phyloP scores from a whole-genome alignment of 2,888 invertebrate species.

The Pseudococcus jackbeardsleyi region DNA sequence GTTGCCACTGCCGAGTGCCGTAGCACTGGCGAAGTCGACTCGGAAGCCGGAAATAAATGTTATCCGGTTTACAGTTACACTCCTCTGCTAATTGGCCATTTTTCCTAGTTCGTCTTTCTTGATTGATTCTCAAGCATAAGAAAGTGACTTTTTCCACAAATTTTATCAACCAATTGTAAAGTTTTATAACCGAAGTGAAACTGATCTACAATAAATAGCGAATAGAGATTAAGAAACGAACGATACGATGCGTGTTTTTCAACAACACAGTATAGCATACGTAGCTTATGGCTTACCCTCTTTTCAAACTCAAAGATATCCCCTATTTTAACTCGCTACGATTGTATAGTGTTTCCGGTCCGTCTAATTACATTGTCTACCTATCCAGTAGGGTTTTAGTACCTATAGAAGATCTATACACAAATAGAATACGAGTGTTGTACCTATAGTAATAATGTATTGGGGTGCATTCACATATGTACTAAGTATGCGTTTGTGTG shows the following conservation, averaged over 20 bases:
- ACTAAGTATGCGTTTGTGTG: neutral
- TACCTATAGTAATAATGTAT: neutral
- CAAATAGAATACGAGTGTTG: neutral
- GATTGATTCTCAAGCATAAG: neutral
- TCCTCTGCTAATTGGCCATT: neutral
- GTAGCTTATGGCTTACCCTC: neutral
- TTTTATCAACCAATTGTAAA: no score
- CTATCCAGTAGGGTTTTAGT: neutral
- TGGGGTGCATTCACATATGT: neutral
- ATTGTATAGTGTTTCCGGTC: slow-evolving; percentile 12
- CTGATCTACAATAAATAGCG: neutral
- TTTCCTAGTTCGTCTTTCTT: neutral
- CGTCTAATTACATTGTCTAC: slow-evolving; percentile 47
- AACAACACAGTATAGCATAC: neutral
- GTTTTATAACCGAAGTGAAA: no score
- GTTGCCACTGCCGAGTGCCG: neutral
- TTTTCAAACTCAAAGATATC: neutral
- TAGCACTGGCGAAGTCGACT: neutral
- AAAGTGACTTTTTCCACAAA: no score
- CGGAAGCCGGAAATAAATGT: slow-evolving; percentile 32
- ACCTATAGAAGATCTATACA: neutral
- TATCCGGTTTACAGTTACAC: slow-evolving; percentile 22
- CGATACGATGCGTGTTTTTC: neutral
- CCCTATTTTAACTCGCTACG: neutral
- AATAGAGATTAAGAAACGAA: neutral